Evolutionary conservation across 2,888 invertebrate species (phyloP).

Genomic region (Timandra comae): DNA sequence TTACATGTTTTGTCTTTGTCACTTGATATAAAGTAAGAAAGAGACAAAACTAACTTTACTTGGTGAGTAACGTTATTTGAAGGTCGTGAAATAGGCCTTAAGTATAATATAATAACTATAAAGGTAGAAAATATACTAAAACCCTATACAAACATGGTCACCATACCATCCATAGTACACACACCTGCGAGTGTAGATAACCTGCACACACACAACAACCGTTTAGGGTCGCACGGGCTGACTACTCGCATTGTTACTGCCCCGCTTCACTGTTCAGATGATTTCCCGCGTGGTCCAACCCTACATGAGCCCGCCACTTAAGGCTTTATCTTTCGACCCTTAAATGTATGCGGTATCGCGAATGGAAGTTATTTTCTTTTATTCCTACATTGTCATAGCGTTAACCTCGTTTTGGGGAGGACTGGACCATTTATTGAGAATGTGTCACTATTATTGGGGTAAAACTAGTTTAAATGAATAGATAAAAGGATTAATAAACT

Average conservation of each 20-base stretch:
- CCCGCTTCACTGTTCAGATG: conserved; percentile 29
- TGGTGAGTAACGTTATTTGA: not conserved
- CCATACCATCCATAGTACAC: conserved; percentile 14
- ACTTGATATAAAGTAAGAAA: too few relatives aligned
- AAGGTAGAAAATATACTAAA: conserved; percentile 1
- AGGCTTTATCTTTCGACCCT: conserved; percentile 31
- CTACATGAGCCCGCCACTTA: conserved; percentile 33
- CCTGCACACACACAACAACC: conserved; percentile 29
- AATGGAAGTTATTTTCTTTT: not conserved
- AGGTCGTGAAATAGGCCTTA: too few relatives aligned
- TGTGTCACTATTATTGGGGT: too few relatives aligned
- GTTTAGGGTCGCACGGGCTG: conserved; percentile 36
- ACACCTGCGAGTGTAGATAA: conserved; percentile 3
- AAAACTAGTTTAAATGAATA: too few relatives aligned
- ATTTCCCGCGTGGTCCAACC: conserved; percentile 59
- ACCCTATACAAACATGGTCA: conserved; percentile 6
- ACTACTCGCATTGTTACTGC: conserved; percentile 10
- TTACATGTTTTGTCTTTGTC: too few relatives aligned
- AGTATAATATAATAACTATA: not conserved
- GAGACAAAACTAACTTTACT: too few relatives aligned
- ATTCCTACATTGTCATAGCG: too few relatives aligned
- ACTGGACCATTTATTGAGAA: too few relatives aligned
- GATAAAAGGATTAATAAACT: conserved; percentile 8
- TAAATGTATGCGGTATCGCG: conserved; percentile 9
- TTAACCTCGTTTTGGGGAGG: too few relatives aligned